Base-by-base conservation (phyloP, 2,797 vertebrate species). In the Anableps anableps region DNA sequence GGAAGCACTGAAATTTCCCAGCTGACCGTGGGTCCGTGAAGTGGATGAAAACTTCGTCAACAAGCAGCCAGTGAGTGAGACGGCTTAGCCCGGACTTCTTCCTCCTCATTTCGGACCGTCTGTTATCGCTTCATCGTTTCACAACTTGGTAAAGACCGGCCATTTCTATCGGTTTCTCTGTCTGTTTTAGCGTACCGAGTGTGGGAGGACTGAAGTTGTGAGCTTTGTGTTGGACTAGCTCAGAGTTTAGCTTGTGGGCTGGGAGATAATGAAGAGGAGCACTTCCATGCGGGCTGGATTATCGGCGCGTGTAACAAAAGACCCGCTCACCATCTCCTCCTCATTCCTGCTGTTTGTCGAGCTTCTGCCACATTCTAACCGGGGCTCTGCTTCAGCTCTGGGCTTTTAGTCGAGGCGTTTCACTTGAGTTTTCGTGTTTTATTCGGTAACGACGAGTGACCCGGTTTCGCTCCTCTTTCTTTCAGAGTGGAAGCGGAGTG, bases 21-120 rank as follows among this genome's bases (percentile, higher is more conserved):
- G 73, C 73, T 16, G n/a, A 8, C 5, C 11, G 23, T 9, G 11
- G 76, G 83, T 88, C 90, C 90, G 6, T 92, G 86, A 93, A 94
- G 88, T 55, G 10, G 38, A 29, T 50, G 1, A 87, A 94, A 94
- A 94, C 79, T 94, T 94, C 86, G 93, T 94, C 92, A 93, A 93
- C 92, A 93, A 91, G 85, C 90, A 85, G 85, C 89, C 86, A 26
- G 74, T 31, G 80, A 23, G 75, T 29, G 78, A 82, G 78, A 77
- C 41, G 84, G 55, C 60, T 31, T 38, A 62, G 74, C 75, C 82
- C 84, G 87, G 86, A 84, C 81, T 76, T 81, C 72, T 85, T 55
- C 77, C 83, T 83, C 76, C 82, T 83, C 75, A 17, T 4, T 85
- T 80, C 3, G 70, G 31, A 29, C 75, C 79, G 85, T 75, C 77